Conservation (phyloP, 2,113 vertebrate genomes). For the Tapirus terrestris region DNA sequence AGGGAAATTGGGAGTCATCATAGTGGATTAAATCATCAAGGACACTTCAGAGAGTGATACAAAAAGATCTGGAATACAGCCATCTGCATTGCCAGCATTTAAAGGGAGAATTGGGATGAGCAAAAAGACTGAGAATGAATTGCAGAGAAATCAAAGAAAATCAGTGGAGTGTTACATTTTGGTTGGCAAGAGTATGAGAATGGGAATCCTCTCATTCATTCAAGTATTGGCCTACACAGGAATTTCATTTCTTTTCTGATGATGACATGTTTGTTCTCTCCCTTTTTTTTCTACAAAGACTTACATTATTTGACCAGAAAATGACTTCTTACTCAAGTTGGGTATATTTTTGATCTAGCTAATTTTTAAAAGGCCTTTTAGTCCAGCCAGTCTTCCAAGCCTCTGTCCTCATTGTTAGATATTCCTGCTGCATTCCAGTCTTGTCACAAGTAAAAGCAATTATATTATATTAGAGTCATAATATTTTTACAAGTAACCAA, state of each 20-base stretch:
- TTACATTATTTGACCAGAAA: not conserved
- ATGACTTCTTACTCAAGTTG: not conserved
- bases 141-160: not conserved
- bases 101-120: not conserved
- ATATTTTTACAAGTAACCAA: slow-evolving; percentile 43
- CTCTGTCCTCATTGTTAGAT: not conserved
- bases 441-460: slow-evolving; percentile 41
- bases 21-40: not conserved
- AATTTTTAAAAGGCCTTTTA: not conserved
- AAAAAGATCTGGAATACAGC: not conserved
- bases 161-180: not conserved
- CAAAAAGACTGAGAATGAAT: not conserved
- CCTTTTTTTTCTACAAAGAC: no score
- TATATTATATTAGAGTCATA: not conserved
- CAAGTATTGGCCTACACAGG: not conserved
- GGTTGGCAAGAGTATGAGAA: not conserved
- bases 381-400: not conserved
- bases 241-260: not conserved
- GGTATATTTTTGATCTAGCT: not conserved
- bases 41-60: not conserved
- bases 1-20: not conserved
- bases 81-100: not conserved
- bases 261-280: not conserved
- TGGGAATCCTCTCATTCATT: rapidly evolving
- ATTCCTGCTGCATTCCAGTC: not conserved